Conservation (phyloP, 2,113 vertebrate genomes). For the Dendropsophus ebraccatus region DNA sequence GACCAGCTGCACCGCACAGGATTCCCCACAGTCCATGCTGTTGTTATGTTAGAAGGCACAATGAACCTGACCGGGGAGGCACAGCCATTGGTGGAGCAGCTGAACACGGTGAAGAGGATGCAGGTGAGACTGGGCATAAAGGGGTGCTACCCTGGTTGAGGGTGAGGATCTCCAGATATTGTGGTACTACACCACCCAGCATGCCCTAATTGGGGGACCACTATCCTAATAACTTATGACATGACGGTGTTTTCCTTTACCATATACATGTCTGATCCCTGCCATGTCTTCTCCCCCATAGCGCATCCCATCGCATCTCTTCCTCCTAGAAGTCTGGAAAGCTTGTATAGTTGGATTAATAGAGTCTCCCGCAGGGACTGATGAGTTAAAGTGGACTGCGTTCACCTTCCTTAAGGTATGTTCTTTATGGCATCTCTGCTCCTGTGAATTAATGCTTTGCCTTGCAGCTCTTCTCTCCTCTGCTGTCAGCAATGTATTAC, state of each 20-base stretch:
- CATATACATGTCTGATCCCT: background rate
- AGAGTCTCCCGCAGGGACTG: conserved; percentile 94
- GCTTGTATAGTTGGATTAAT: conserved; percentile 97
- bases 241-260: background rate
- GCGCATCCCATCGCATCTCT: conserved; percentile 87
- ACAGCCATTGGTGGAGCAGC: conserved; percentile 92
- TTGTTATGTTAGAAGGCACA: conserved; percentile 95
- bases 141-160: no score
- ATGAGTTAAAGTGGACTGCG: conserved; percentile 98
- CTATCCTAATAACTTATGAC: background rate
- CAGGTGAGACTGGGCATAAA: conserved; percentile 77
- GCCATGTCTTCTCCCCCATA: conserved; percentile 61
- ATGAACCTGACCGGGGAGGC: conserved; percentile 96
- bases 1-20: conserved; percentile 81
- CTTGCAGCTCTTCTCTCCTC: no score
- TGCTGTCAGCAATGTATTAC: background rate
- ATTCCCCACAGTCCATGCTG: conserved; percentile 91
- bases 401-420: conserved; percentile 96
- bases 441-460: no score
- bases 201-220: background rate
- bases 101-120: conserved; percentile 98
- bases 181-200: background rate
- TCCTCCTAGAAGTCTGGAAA: conserved; percentile 97
- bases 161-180: background rate
- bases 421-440: no score